Base-by-base conservation (phyloP, 2,888 invertebrate species). In the Acanthopleura granulata region DNA sequence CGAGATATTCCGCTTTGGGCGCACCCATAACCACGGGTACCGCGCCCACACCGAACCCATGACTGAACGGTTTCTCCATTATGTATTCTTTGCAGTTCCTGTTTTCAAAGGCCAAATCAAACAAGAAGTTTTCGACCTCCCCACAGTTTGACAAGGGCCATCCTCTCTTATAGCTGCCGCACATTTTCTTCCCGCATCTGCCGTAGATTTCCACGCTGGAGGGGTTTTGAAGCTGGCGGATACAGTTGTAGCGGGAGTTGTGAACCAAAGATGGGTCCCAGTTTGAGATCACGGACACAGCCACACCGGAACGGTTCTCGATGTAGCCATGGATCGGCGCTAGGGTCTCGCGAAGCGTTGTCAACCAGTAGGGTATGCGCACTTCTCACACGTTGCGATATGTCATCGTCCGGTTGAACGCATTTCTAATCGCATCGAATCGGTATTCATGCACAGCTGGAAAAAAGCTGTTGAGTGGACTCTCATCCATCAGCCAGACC, bases 11-110 rank as follows among this genome's bases (percentile, higher is more conserved):
- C n/a, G 61, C 25, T 25, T 61, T 61, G n/a, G n/a, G 61, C 3
- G 61, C 61, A 12, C 61, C 61, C 61, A 61, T 61, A 61, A 61
- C 61, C 25, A 61, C 61, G 4, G 61, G 61, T 6, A 61, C 61
- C 12, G 25, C 61, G n/a, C 61, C 61, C n/a, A 61, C 11, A n/a
- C n/a, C 12, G 61, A 61, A 25, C 6, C 61, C 61, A 25, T 61
- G 61, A 25, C n/a, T 61, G 61, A 61, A 61, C 61, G 11, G 6
- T 61, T 61, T 61, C 25, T 61, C 61, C 3, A 12, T 61, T 22
- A 61, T 61, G 12, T 61, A 61, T 12, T 61, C 61, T 61, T 25
- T 61, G 11, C 61, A 61, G 61, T 61, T 11, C 4, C 61, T 61
- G 61, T 61, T 61, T 12, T 61, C 61, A 25, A 61, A 61, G 25